Conservation (phyloP, 2,888 invertebrate species). For the Rhingia campestris region DNA sequence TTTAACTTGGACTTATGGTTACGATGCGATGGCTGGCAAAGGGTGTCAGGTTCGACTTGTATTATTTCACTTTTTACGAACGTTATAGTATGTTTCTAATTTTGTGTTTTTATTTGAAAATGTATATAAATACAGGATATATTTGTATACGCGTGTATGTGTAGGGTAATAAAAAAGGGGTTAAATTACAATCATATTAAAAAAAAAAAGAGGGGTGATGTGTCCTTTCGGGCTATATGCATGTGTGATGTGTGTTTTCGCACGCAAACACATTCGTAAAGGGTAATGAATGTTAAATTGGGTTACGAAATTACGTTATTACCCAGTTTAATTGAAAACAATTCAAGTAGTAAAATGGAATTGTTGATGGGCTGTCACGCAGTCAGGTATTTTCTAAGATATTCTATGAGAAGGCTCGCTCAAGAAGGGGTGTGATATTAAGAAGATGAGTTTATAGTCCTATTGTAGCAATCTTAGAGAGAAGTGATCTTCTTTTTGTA, state of each 20-base stretch:
- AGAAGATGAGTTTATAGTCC: too few relatives aligned
- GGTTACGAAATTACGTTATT: slow-evolving; percentile 62
- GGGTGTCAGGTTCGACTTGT: slow-evolving; percentile 60
- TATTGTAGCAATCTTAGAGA: too few relatives aligned
- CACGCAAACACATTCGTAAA: slow-evolving; percentile 32
- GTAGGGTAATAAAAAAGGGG: slow-evolving; percentile 49
- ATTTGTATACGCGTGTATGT: slow-evolving; percentile 8
- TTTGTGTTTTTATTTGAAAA: slow-evolving; percentile 43
- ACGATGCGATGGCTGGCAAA: slow-evolving; percentile 24
- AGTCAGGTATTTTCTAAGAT: too few relatives aligned
- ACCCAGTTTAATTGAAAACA: slow-evolving; percentile 69
- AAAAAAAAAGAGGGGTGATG: slow-evolving; percentile 37
- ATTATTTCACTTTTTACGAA: slow-evolving; percentile 59
- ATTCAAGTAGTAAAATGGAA: slow-evolving; percentile 18
- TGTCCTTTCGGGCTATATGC: neutral
- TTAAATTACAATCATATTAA: slow-evolving; percentile 27
- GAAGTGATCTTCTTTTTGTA: too few relatives aligned
- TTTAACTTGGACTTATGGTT: slow-evolving; percentile 22
- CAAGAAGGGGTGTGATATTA: too few relatives aligned
- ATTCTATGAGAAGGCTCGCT: too few relatives aligned
- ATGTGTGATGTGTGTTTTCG: slow-evolving; percentile 21
- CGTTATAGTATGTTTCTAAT: slow-evolving; percentile 66
- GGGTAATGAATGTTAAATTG: slow-evolving; percentile 61
- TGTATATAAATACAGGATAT: slow-evolving; percentile 23
- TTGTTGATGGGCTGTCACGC: too few relatives aligned